Evolutionary conservation across 2,113 vertebrate genomes (phyloP).

Genomic region (Pangasianodon hypophthalmus): DNA sequence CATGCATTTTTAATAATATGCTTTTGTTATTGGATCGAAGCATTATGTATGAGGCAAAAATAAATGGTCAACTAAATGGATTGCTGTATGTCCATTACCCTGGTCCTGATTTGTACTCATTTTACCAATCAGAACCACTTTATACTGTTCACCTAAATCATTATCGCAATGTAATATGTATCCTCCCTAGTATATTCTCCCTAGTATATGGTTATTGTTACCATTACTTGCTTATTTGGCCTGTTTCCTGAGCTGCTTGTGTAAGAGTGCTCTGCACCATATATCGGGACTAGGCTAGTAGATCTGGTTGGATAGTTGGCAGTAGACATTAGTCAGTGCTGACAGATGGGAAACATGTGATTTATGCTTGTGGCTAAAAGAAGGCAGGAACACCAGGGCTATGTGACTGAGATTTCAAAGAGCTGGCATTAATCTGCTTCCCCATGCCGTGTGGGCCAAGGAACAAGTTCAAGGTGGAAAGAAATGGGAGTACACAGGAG

Average conservation of each 20-base stretch:
- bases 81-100: conserved; percentile 2
- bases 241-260: conserved; percentile 9
- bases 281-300: conserved; percentile 69
- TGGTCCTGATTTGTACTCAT: neutral
- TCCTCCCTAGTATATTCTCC: neutral
- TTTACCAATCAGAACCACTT: neutral
- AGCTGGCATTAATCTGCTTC: conserved; percentile 68
- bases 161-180: neutral
- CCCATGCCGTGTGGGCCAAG: conserved; percentile 57
- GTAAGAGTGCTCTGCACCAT: conserved; percentile 26
- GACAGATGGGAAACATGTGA: conserved; percentile 68
- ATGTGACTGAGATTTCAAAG: conserved; percentile 69
- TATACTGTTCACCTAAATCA: neutral
- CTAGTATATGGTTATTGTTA: neutral
- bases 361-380: conserved; percentile 63
- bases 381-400: conserved; percentile 50
- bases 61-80: neutral
- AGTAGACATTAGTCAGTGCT: conserved; percentile 60
- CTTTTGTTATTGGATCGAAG: neutral
- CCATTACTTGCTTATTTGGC: conserved; percentile 21
- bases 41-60: conserved; percentile 15
- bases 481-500: conserved; percentile 25
- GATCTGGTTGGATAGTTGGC: conserved; percentile 53
- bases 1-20: conserved; percentile 25
- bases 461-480: conserved; percentile 72